Evolutionary conservation across 2,113 vertebrate species (phyloP).

Genomic region (Dicaeum eximium): DNA sequence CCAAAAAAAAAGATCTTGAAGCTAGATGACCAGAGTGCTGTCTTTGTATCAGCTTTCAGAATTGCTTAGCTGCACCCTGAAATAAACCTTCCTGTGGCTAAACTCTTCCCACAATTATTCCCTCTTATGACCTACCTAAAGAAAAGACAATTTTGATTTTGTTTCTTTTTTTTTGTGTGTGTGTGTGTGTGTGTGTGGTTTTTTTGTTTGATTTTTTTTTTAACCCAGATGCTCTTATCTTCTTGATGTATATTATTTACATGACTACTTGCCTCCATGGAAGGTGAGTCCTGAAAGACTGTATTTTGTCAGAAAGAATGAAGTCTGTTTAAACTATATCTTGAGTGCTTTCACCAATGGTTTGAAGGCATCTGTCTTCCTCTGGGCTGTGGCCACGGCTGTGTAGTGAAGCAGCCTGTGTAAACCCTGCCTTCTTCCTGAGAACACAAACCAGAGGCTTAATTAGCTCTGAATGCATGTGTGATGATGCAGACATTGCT

Average conservation of each 20-base stretch:
- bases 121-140: background rate
- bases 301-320: background rate
- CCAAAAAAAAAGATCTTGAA: background rate
- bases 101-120: background rate
- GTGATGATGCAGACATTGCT: background rate
- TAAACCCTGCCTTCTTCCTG: background rate
- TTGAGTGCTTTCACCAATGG: background rate
- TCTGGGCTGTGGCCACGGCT: background rate
- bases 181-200: too few species aligned
- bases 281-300: background rate
- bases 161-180: background rate
- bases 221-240: background rate
- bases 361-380: background rate
- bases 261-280: background rate
- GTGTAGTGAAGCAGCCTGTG: background rate
- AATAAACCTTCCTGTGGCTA: background rate
- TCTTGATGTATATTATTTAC: background rate
- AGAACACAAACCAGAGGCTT: background rate
- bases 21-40: background rate
- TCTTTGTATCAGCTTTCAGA: background rate
- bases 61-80: background rate
- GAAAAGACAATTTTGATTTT: background rate
- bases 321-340: background rate
- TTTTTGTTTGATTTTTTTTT: too few species aligned
- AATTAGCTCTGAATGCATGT: background rate